Conservation (phyloP, 92 coral and sea anemone genomes). For the Galaxea fascicularis region DNA sequence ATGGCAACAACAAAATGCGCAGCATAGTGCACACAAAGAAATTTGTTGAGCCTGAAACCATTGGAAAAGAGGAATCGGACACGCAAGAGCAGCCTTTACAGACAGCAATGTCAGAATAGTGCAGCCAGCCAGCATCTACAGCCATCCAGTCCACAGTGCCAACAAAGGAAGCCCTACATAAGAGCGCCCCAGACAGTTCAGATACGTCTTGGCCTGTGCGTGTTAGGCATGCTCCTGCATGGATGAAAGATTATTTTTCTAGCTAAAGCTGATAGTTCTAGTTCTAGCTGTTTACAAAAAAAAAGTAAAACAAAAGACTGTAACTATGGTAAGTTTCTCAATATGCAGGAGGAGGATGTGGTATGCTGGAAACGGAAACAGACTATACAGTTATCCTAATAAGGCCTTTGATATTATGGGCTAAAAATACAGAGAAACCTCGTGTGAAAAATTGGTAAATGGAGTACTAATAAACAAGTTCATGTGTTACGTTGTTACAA, state of each 20-base stretch:
- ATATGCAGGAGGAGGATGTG: background rate
- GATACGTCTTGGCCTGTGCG: background rate
- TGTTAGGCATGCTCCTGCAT: background rate
- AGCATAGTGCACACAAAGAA: conserved; percentile 64
- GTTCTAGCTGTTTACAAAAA: background rate
- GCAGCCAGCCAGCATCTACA: background rate
- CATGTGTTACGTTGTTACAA: background rate
- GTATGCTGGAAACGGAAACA: background rate
- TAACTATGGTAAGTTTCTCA: background rate
- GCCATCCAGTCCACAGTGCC: background rate
- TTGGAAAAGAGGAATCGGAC: background rate
- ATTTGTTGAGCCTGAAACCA: conserved; percentile 12
- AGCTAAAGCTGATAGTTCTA: too few species aligned
- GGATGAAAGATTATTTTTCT: background rate
- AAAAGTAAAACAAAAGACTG: background rate
- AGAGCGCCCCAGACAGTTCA: background rate
- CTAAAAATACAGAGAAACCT: too few species aligned
- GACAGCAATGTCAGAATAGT: background rate
- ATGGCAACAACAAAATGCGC: conserved; percentile 60
- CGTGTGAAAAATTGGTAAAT: background rate
- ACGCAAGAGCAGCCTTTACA: background rate
- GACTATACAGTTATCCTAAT: too few species aligned
- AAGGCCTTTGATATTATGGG: too few species aligned
- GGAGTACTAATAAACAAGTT: background rate
- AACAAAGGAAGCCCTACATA: background rate